Conservation (phyloP, 1,140 invertebrate genomes). For the Odontomachus brunneus region DNA sequence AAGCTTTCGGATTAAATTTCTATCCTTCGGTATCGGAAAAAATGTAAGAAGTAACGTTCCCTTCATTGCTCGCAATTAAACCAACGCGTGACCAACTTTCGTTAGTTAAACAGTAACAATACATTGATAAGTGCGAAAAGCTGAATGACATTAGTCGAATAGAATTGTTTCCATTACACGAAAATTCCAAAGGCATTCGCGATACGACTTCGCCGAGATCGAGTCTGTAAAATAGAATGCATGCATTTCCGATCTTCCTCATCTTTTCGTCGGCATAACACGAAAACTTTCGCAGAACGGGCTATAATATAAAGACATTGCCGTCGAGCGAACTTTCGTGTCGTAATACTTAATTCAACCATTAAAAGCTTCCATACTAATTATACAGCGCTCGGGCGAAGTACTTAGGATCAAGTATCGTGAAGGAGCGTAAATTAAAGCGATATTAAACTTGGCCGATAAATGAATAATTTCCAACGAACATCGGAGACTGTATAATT, state of each 20-base stretch:
- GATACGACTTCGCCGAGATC: too few species aligned
- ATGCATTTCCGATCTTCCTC: background rate
- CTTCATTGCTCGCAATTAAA: background rate
- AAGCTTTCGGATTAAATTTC: conserved; percentile 70
- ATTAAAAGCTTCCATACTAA: conserved; percentile 58
- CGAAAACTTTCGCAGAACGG: conserved; percentile 20
- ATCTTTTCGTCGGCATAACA: conserved; percentile 10
- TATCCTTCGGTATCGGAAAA: conserved; percentile 8
- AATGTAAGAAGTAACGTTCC: conserved; percentile 6
- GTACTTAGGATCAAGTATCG: conserved; percentile 37
- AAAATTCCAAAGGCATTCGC: background rate
- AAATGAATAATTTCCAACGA: conserved; percentile 40
- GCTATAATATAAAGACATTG: conserved; percentile 16
- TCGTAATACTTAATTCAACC: conserved; percentile 58
- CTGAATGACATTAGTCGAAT: background rate
- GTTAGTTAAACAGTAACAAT: background rate
- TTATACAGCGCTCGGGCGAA: conserved; percentile 26
- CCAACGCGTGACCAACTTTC: background rate
- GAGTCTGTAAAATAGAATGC: background rate
- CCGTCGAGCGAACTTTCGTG: conserved; percentile 35
- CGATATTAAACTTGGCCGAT: conserved; percentile 48
- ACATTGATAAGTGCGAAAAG: background rate
- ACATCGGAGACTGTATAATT: background rate
- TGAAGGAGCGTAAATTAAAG: conserved; percentile 42
- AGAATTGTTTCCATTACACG: background rate